Percentiles rank a stretch among this genome's conserved stretches.
phyloP scores from a whole-genome alignment of 2,888 invertebrate species.

The Drosophila parthenogenetica region DNA sequence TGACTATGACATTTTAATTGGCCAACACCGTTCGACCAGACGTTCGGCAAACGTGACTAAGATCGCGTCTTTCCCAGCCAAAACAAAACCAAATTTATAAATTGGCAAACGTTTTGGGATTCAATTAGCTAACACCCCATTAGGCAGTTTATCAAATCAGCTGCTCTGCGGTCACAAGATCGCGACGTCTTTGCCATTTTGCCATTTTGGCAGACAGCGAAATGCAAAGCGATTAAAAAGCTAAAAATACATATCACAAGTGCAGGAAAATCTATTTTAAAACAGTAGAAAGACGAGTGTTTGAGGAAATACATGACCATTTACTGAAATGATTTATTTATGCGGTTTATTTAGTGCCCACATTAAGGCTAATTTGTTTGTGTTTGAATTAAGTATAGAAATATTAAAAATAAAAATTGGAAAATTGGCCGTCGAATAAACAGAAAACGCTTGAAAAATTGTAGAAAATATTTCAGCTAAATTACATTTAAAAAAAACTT shows the following conservation, averaged over 20 bases:
- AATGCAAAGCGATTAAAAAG: slow-evolving; percentile 12
- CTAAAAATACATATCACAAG: slow-evolving; percentile 13
- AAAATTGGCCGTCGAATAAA: too few relatives aligned
- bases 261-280: slow-evolving; percentile 40
- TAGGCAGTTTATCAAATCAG: slow-evolving; percentile 58
- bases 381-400: neutral
- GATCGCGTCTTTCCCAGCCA: neutral
- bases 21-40: slow-evolving; percentile 29
- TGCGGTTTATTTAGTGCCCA: neutral
- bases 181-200: slow-evolving; percentile 29
- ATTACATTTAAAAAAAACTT: too few relatives aligned
- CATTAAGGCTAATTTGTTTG: neutral
- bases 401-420: neutral
- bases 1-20: slow-evolving; percentile 63
- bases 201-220: slow-evolving; percentile 32
- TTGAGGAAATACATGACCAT: slow-evolving; percentile 15
- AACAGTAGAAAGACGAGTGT: slow-evolving; percentile 5
- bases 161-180: slow-evolving; percentile 68
- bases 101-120: slow-evolving; percentile 63
- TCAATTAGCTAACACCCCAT: slow-evolving; percentile 61
- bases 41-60: slow-evolving; percentile 45
- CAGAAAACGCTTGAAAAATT: neutral
- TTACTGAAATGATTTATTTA: slow-evolving; percentile 10
- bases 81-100: slow-evolving; percentile 54
- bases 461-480: too few relatives aligned